These are phyloP conservation scores for Drosophila neutralis DNA, from an alignment of 2,888 invertebrate genomes.

Conservation along the genomic window DNA sequence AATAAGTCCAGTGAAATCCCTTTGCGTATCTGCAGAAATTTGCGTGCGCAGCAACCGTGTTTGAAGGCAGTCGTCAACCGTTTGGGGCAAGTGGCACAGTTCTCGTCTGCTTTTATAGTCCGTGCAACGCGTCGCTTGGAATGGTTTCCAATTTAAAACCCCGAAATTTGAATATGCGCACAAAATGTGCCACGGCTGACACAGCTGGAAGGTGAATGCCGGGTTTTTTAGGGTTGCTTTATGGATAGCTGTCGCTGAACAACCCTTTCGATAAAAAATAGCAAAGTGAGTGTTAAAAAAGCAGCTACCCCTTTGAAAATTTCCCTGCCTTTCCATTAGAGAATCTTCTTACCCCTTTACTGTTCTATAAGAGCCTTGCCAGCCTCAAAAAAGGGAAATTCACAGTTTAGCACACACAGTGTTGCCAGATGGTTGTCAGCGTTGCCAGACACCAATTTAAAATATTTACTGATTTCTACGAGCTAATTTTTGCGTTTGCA, in stretches of 20 bases:
- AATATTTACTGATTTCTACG: neutral
- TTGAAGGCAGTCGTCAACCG: slow-evolving; percentile 38
- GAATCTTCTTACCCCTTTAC: slow-evolving; percentile 23
- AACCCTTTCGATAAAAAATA: slow-evolving; percentile 59
- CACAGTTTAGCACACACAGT: slow-evolving; percentile 42
- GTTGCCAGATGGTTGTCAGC: slow-evolving; percentile 31
- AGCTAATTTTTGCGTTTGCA: neutral
- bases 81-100: slow-evolving; percentile 34
- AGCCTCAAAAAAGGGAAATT: neutral
- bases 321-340: slow-evolving; percentile 4
- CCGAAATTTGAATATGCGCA: slow-evolving; percentile 83
- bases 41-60: slow-evolving; percentile 21
- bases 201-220: slow-evolving; percentile 38
- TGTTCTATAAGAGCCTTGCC: slow-evolving; percentile 19
- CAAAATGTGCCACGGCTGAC: slow-evolving; percentile 22
- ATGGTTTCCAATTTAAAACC: slow-evolving; percentile 69
- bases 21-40: slow-evolving; percentile 6
- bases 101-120: slow-evolving; percentile 56
- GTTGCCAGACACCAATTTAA: neutral
- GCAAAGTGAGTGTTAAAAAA: neutral
- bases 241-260: slow-evolving; percentile 21
- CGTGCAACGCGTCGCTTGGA: slow-evolving; percentile 25
- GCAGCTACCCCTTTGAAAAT: slow-evolving; percentile 9
- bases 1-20: neutral
- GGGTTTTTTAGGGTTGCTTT: slow-evolving; percentile 33